phyloP scores from a whole-genome alignment of 2,888 invertebrate species.

The Acanthosoma haemorrhoidale region DNA sequence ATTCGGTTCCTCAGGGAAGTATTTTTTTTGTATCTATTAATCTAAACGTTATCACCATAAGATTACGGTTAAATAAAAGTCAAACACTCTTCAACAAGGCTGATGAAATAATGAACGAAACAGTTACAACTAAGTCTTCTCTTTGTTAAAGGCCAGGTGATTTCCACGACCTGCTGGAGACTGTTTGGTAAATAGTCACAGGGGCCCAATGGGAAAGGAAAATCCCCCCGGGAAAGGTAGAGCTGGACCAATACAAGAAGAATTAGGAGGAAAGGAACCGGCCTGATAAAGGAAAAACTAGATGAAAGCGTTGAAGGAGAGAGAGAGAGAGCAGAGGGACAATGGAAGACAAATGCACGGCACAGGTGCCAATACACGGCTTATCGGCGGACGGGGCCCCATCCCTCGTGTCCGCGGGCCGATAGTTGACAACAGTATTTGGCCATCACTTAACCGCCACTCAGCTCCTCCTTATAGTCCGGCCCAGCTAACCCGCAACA shows the following conservation, averaged over 20 bases:
- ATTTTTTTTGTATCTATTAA: no score
- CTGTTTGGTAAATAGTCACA: no score
- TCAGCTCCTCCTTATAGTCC: neutral
- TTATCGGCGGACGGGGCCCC: neutral
- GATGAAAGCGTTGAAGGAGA: neutral
- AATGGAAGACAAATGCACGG: neutral
- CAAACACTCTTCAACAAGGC: no score
- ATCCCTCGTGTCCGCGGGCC: neutral
- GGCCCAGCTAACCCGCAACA: neutral
- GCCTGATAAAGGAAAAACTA: conserved; percentile 4
- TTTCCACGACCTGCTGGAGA: no score
- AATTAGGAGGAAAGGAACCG: conserved; percentile 1
- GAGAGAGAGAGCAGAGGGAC: no score
- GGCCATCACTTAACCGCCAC: conserved; percentile 2
- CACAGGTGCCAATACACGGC: neutral
- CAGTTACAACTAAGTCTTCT: no score
- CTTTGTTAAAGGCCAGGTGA: no score
- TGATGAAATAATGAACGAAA: no score
- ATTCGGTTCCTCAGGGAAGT: no score
- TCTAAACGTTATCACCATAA: no score
- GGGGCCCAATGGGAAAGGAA: no score
- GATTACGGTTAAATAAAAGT: no score
- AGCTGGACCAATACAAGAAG: neutral
- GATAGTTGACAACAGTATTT: conserved; percentile 12
- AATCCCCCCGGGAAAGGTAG: neutral